Conservation (phyloP, 2,888 invertebrate species). For the Acleris cristana region DNA sequence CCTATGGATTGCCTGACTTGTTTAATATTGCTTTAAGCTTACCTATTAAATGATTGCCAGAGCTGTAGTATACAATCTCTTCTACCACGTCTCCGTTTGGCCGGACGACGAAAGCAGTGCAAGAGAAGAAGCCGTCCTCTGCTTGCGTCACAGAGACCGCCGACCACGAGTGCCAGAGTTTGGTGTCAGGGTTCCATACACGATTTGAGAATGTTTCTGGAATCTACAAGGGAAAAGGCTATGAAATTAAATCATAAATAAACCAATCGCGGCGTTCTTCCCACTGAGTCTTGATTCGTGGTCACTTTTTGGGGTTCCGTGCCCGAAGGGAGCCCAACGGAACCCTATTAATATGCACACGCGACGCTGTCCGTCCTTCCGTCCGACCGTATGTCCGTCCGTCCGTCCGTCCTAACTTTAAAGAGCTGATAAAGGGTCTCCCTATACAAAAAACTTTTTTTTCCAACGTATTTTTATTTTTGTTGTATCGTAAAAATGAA, state of each 20-base stretch:
- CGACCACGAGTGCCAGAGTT: conserved; percentile 72
- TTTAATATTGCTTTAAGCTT: conserved; percentile 30
- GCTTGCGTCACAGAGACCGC: conserved; percentile 47
- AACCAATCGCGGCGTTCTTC: background rate
- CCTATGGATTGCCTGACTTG: too few relatives aligned
- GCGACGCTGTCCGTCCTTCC: too few relatives aligned
- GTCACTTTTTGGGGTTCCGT: too few relatives aligned
- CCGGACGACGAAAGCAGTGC: conserved; percentile 55
- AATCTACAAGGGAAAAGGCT: conserved; percentile 48
- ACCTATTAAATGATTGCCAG: conserved; percentile 45
- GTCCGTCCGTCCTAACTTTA: too few relatives aligned
- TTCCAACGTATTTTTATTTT: too few relatives aligned
- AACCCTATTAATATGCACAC: too few relatives aligned
- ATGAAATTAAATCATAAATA: background rate
- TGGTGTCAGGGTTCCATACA: conserved; percentile 64
- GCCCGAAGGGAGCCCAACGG: too few relatives aligned
- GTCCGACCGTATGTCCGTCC: too few relatives aligned
- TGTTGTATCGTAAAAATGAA: too few relatives aligned
- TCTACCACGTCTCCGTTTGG: background rate
- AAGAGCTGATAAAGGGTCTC: too few relatives aligned
- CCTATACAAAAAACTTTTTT: too few relatives aligned
- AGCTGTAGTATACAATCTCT: conserved; percentile 6
- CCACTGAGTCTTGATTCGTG: too few relatives aligned
- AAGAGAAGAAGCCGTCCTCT: conserved; percentile 46
- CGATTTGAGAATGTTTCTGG: conserved; percentile 60